phyloP scores from a whole-genome alignment of 64 coral and sea anemone genomes.

The Dendronephthya gigantea region DNA sequence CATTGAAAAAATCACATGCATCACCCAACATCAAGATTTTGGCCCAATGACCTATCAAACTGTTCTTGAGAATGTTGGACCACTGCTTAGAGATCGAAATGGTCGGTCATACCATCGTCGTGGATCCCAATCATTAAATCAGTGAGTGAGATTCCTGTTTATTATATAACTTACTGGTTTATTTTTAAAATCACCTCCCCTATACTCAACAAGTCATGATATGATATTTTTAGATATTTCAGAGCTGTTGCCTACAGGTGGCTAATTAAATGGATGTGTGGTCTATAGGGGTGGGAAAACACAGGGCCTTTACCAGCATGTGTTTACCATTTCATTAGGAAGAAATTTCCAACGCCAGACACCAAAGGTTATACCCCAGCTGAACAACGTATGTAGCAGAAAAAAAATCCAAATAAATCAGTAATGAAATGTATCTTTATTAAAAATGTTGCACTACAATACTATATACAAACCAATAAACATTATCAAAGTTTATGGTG shows the following conservation, averaged over 20 bases:
- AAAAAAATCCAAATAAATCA: neutral
- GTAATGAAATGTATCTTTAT: neutral
- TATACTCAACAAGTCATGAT: no score
- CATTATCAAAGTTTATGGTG: no score
- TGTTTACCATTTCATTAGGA: slow-evolving; percentile 2
- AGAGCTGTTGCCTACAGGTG: slow-evolving; percentile 18
- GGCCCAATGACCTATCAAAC: neutral
- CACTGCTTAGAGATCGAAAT: neutral
- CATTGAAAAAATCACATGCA: neutral
- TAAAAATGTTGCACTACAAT: neutral
- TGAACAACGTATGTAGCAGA: neutral
- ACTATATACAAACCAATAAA: no score
- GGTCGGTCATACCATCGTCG: no score
- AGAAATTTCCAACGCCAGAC: neutral
- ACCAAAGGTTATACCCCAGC: neutral
- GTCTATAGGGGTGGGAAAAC: neutral
- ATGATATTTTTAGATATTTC: slow-evolving; percentile 11
- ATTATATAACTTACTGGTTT: neutral
- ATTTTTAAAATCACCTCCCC: neutral
- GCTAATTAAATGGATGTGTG: slow-evolving; percentile 26
- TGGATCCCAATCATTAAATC: no score
- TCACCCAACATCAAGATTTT: neutral
- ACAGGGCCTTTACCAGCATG: slow-evolving; percentile 11
- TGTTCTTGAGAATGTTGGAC: neutral
- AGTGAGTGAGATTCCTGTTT: neutral